Evolutionary conservation across 2,888 invertebrate species (phyloP).

Genomic region (Bhutanitis thaidina): DNA sequence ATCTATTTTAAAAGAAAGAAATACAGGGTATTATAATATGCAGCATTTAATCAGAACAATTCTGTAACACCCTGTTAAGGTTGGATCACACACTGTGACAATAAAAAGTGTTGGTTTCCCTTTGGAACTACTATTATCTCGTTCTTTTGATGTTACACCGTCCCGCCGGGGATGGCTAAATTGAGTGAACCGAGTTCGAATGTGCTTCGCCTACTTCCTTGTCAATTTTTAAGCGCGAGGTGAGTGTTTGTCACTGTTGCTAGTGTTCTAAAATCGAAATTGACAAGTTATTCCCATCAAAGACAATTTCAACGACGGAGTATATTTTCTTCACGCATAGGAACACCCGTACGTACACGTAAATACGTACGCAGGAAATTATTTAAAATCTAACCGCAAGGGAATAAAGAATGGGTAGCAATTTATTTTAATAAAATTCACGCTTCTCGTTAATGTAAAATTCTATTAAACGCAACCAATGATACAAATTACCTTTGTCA

Average conservation of each 20-base stretch:
- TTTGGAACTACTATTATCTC: conserved; percentile 43
- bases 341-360: too few species aligned
- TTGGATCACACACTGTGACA: conserved; percentile 41
- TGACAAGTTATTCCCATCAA: too few species aligned
- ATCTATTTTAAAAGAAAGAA: too few species aligned
- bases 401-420: too few species aligned
- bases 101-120: conserved; percentile 56
- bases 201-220: conserved; percentile 17
- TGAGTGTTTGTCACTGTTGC: neutral
- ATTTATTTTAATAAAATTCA: too few species aligned
- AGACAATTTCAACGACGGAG: too few species aligned
- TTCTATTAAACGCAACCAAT: conserved; percentile 37
- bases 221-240: conserved; percentile 22
- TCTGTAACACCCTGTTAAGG: conserved; percentile 4
- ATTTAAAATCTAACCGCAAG: too few species aligned
- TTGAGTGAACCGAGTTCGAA: conserved; percentile 35
- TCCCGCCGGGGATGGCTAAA: conserved; percentile 39
- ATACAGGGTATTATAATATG: too few species aligned
- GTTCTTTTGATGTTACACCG: conserved; percentile 60
- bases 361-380: too few species aligned
- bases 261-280: neutral
- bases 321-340: too few species aligned
- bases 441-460: neutral
- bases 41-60: neutral
- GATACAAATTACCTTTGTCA: conserved; percentile 58